Evolutionary conservation across 2,797 vertebrate genomes (phyloP).

Genomic region (Tachyglossus aculeatus): DNA sequence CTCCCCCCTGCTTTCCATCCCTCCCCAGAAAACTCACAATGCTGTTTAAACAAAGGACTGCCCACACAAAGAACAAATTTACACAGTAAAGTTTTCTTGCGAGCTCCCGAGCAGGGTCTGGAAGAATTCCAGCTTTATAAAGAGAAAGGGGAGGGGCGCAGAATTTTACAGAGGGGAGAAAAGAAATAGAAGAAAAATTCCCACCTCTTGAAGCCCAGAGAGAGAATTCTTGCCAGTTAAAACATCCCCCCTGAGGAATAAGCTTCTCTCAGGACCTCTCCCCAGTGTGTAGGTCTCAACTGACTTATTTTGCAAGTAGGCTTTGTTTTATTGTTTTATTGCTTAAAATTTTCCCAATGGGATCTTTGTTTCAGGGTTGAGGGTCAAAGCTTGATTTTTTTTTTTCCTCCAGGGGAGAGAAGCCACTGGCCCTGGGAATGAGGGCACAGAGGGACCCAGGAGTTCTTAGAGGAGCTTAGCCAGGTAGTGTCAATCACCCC

Average conservation of each 20-base stretch:
- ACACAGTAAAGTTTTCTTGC: slow-evolving; percentile 89
- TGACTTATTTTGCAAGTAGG: background rate
- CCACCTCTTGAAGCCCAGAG: slow-evolving; percentile 63
- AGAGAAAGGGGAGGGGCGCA: slow-evolving; percentile 43
- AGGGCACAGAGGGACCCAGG: no score
- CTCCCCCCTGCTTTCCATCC: slow-evolving; percentile 75
- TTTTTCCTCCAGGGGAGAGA: background rate
- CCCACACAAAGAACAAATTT: slow-evolving; percentile 90
- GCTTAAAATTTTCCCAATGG: background rate
- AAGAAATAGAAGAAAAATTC: slow-evolving; percentile 63
- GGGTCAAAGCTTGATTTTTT: background rate
- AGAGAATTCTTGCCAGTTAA: slow-evolving; percentile 51
- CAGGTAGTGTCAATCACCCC: no score
- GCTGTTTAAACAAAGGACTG: slow-evolving; percentile 88
- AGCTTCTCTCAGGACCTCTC: slow-evolving; percentile 8
- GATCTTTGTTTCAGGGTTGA: background rate
- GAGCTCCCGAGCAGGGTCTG: slow-evolving; percentile 86
- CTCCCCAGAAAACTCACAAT: slow-evolving; percentile 87
- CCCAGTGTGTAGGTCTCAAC: background rate
- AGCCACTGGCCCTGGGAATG: no score
- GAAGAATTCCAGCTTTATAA: slow-evolving; percentile 82
- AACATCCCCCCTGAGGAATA: background rate
- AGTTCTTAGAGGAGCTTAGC: no score
- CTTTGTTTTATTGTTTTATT: background rate
- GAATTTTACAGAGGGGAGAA: slow-evolving; percentile 61